Evolutionary conservation across 2,113 vertebrate genomes (phyloP).

Genomic region (Sphaerodactylus townsendi): DNA sequence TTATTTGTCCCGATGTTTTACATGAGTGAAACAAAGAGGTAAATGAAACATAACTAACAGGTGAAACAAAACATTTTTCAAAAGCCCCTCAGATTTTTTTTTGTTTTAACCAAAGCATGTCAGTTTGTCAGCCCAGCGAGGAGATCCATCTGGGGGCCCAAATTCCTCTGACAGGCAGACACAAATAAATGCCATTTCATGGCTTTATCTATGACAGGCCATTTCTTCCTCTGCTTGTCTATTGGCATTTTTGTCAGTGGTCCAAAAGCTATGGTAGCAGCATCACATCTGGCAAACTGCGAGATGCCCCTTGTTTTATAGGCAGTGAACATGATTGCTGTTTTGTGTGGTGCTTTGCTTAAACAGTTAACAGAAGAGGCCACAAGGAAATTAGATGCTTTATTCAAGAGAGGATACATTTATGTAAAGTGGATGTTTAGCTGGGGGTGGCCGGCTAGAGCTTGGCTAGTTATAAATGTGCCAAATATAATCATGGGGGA

Average conservation of each 20-base stretch:
- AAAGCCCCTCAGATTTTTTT: too few species aligned
- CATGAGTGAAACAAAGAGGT: slow-evolving; percentile 1
- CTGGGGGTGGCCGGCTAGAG: slow-evolving; percentile 55
- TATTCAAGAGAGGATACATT: slow-evolving; percentile 59
- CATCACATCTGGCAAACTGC: slow-evolving; percentile 18
- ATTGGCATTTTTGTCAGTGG: slow-evolving; percentile 47
- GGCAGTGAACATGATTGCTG: slow-evolving; percentile 25
- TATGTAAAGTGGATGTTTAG: slow-evolving; percentile 63
- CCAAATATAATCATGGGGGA: slow-evolving; percentile 56
- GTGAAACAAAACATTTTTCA: neutral
- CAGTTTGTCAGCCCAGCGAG: slow-evolving; percentile 21
- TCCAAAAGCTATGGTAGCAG: slow-evolving; percentile 41
- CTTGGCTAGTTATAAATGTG: slow-evolving; percentile 57
- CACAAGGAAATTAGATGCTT: slow-evolving; percentile 58
- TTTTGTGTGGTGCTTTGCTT: slow-evolving; percentile 34
- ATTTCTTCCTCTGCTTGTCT: slow-evolving; percentile 53
- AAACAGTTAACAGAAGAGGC: slow-evolving; percentile 57
- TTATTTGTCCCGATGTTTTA: slow-evolving; percentile 4
- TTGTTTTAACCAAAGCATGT: slow-evolving; percentile 9
- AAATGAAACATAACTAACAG: neutral
- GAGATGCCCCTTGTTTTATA: slow-evolving; percentile 33
- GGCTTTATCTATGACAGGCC: slow-evolving; percentile 49
- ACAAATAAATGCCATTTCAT: slow-evolving; percentile 41
- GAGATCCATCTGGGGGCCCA: slow-evolving; percentile 31
- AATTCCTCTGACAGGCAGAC: slow-evolving; percentile 22